phyloP scores from a whole-genome alignment of 2,888 invertebrate genomes.

The Pomacea canaliculata region DNA sequence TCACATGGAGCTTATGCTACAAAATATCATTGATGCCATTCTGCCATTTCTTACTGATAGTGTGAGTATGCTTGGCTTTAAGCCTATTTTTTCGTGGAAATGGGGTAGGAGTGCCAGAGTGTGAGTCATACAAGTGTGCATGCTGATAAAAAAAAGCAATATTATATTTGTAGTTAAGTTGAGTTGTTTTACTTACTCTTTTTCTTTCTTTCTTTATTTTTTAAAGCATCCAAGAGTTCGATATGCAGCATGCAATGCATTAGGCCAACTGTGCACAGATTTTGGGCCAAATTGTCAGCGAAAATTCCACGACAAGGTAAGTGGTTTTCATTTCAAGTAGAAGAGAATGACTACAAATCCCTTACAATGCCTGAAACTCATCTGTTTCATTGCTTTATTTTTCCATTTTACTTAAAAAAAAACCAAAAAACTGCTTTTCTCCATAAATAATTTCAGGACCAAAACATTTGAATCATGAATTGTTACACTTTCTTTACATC shows the following conservation, averaged over 20 bases:
- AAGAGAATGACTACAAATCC: too few relatives aligned
- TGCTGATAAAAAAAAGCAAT: neutral
- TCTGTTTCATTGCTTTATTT: neutral
- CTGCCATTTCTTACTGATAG: slow-evolving; percentile 87
- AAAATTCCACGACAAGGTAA: slow-evolving; percentile 92
- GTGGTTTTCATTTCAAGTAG: neutral
- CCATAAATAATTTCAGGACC: too few relatives aligned
- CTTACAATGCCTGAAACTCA: too few relatives aligned
- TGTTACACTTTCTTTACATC: too few relatives aligned
- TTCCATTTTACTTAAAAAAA: neutral
- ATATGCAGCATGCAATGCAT: slow-evolving; percentile 97
- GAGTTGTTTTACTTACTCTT: too few relatives aligned
- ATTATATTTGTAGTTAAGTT: neutral
- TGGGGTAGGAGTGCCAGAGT: neutral
- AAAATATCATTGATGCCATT: slow-evolving; percentile 91
- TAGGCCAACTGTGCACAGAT: slow-evolving; percentile 99
- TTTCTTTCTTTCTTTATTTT: slow-evolving; percentile 30
- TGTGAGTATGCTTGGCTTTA: slow-evolving; percentile 72
- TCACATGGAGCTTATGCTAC: slow-evolving; percentile 96
- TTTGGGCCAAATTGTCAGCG: slow-evolving; percentile 97
- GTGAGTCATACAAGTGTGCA: neutral
- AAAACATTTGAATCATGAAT: too few relatives aligned
- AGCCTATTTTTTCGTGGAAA: too few relatives aligned
- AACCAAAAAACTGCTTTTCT: neutral
- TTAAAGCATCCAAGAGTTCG: slow-evolving; percentile 88